phyloP scores from a whole-genome alignment of 2,113 vertebrate species.

The Dermatemys mawii region DNA sequence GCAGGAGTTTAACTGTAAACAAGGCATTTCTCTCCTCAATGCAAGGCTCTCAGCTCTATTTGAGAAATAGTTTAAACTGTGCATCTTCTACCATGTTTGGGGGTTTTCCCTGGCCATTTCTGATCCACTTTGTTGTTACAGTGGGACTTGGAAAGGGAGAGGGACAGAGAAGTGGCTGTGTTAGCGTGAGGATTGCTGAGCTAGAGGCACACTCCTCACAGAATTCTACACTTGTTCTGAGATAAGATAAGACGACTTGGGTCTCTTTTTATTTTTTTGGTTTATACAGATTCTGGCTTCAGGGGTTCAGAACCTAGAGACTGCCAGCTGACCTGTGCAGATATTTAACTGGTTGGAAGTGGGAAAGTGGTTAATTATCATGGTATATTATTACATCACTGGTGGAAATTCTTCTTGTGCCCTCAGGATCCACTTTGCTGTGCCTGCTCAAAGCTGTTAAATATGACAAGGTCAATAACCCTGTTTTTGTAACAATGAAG shows the following conservation, averaged over 20 bases:
- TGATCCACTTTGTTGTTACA: not conserved
- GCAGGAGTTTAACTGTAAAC: conserved; percentile 57
- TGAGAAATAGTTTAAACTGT: conserved; percentile 22
- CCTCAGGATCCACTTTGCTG: conserved; percentile 60
- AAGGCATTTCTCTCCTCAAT: conserved; percentile 40
- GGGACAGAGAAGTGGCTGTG: not conserved
- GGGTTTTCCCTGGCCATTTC: not conserved
- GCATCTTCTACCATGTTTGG: conserved; percentile 5
- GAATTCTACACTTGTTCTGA: conserved; percentile 81
- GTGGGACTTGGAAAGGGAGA: not conserved
- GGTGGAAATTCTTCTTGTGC: conserved; percentile 71
- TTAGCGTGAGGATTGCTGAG: conserved; percentile 52
- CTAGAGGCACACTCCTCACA: conserved; percentile 56
- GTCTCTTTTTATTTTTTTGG: conserved; percentile 72
- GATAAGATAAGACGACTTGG: conserved; percentile 62
- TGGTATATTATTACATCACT: conserved; percentile 72
- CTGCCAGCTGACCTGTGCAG: conserved; percentile 48
- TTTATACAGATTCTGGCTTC: conserved; percentile 76
- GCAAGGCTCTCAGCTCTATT: conserved; percentile 25
- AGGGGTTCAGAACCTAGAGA: conserved; percentile 42
- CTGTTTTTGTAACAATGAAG: conserved; percentile 67
- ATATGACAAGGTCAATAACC: conserved; percentile 70
- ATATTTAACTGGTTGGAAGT: conserved; percentile 41
- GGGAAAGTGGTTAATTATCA: conserved; percentile 71
- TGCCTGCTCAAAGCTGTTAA: conserved; percentile 65